Evolutionary conservation across 2,113 vertebrate genomes (phyloP), one percentile per base, ranked within the genome.

Genomic region (Eudyptes chrysolophus): DNA sequence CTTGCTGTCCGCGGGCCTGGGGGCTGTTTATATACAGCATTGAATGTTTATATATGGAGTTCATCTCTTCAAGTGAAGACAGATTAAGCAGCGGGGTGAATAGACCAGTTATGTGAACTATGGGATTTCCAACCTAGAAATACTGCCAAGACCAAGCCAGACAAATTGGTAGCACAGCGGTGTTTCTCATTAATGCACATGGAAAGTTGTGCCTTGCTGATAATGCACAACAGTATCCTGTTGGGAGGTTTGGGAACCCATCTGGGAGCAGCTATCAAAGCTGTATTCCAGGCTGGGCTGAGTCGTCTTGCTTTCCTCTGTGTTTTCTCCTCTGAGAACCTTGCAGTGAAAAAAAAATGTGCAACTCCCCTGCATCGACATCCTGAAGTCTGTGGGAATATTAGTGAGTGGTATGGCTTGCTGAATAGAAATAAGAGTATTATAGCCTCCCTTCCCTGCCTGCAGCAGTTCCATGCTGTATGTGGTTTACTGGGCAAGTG

Each of bases 141-240:
- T 75, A 60, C 80, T 96, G 97, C 95, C 95, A 97, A 96, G 66
- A 86, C 94, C 87, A 85, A 97, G 83, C 66, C 95, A 96, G 94
- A 96, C 97, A 96, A 97, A 97, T 97, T 95, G 97, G 97, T 97
- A 96, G 95, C 91, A 89, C 95, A 94, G 95, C 95, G 90, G 94
- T 96, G 94, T 96, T 98, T 97, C 94, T 97, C 89, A 95, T 97
- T 97, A 96, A 90, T 60, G 96, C 49, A 71, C 80, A n/a, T 87
- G 90, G 94, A 94, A 96, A 95, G 83, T 97, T 94, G 92, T 94
- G 95, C 94, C 94, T 94, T 88, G 89, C 85, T 97, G 94, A 93
- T 96, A 97, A 97, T 95, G 94, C 77, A 88, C 90, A 95, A 92
- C 90, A 97, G 94, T 72, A 52, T 86, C 94, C 89, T 82, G 90